Conservation (phyloP, 2,888 invertebrate genomes). For the Cerastis leucographa region DNA sequence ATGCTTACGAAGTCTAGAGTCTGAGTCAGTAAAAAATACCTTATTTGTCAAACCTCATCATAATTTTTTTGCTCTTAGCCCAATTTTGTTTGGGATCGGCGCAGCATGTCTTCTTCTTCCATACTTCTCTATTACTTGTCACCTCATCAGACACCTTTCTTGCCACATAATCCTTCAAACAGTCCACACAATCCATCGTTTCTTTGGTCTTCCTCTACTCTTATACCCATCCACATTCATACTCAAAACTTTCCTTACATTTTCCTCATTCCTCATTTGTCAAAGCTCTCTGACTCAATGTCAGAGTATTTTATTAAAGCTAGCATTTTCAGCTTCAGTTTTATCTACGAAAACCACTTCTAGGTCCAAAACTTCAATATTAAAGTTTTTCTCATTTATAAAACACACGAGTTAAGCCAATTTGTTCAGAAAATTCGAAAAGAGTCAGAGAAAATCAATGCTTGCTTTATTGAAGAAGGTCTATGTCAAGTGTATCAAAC, state of each 20-base stretch:
- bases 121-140: too few relatives aligned
- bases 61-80: too few relatives aligned
- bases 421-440: slow-evolving; percentile 12
- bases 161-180: too few relatives aligned
- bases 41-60: neutral
- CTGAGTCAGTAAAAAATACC: neutral
- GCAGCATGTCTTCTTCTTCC: too few relatives aligned
- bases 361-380: slow-evolving; percentile 22
- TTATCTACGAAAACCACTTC: slow-evolving; percentile 32
- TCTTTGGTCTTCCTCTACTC: too few relatives aligned
- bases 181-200: too few relatives aligned
- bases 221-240: too few relatives aligned
- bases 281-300: neutral
- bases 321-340: slow-evolving; percentile 2
- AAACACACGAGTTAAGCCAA: slow-evolving; percentile 9
- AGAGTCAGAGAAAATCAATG: slow-evolving; percentile 10
- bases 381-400: slow-evolving; percentile 42
- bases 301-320: slow-evolving; percentile 12
- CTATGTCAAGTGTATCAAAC: slow-evolving; percentile 10
- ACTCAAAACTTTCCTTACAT: too few relatives aligned
- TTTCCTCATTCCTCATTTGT: neutral
- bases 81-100: too few relatives aligned
- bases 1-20: neutral
- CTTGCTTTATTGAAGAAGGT: neutral
- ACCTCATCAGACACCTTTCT: too few relatives aligned